phyloP scores from a whole-genome alignment of 2,888 invertebrate genomes.

The Desoria tigrina region DNA sequence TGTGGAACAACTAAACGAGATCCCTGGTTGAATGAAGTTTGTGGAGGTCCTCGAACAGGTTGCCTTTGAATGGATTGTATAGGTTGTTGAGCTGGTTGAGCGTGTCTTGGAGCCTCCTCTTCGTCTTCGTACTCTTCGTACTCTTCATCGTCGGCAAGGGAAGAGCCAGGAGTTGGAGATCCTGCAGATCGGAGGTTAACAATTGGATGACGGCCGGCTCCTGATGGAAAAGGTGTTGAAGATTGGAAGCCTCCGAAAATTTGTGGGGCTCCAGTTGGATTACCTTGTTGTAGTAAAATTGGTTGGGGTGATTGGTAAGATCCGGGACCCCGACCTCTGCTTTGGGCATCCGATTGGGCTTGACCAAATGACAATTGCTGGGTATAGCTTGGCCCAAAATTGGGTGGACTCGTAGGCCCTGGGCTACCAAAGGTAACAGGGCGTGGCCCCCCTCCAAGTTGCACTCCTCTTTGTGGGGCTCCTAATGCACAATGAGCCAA shows the following conservation, averaged over 20 bases:
- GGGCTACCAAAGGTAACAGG: constrained; percentile 37
- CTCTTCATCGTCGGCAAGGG: constrained; percentile 50
- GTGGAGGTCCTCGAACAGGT: constrained; percentile 37
- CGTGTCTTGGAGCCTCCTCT: constrained; percentile 41
- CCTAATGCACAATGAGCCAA: constrained; percentile 37
- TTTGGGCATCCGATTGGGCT: constrained; percentile 25
- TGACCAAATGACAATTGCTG: constrained; percentile 42
- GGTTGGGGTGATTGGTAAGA: constrained; percentile 36
- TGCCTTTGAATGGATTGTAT: constrained; percentile 32
- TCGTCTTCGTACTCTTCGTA: constrained; percentile 53
- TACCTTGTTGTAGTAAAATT: constrained; percentile 31
- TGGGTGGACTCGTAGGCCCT: constrained; percentile 5
- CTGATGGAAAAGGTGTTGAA: constrained; percentile 25
- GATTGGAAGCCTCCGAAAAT: constrained; percentile 37
- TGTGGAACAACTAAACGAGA: constrained; percentile 41
- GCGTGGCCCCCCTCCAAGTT: constrained; percentile 43
- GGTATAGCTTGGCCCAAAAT: constrained; percentile 37
- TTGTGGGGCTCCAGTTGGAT: constrained; percentile 38
- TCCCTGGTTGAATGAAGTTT: constrained; percentile 28
- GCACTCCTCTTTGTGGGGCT: constrained; percentile 42
- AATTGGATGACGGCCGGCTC: constrained; percentile 28
- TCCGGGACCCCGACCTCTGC: constrained; percentile 26
- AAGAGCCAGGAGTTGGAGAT: constrained; percentile 14
- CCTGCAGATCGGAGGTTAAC: constrained; percentile 32
- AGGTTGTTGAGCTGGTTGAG: constrained; percentile 22